These are phyloP conservation scores for Dimorphilus gyrociliatus DNA, from an alignment of 2,888 invertebrate genomes.

Conservation along the genomic window DNA sequence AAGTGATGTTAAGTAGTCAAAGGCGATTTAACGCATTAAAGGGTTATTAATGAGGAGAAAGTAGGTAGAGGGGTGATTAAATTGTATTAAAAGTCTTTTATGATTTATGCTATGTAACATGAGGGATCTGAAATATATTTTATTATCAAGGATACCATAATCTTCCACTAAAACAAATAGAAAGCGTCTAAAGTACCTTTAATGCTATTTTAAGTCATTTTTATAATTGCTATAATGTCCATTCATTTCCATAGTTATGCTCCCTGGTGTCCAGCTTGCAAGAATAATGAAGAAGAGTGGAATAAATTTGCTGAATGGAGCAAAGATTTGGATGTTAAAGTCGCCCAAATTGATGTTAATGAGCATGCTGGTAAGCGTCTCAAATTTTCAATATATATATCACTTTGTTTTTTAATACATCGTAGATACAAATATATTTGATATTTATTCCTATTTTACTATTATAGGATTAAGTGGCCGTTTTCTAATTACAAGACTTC, in stretches of 20 bases:
- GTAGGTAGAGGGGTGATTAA: no score
- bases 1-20: no score
- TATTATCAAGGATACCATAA: no score
- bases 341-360: constrained; percentile 86
- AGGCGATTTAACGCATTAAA: no score
- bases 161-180: no score
- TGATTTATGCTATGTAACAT: no score
- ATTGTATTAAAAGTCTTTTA: no score
- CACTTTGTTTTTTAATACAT: constrained; percentile 3
- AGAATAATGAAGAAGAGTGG: constrained; percentile 72
- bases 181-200: no score
- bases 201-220: no score
- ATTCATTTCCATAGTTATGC: constrained; percentile 57
- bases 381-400: not conserved
- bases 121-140: no score
- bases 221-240: not conserved
- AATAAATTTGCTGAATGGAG: constrained; percentile 59
- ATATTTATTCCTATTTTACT: constrained; percentile 2
- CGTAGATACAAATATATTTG: not conserved
- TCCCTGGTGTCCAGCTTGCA: constrained; percentile 98
- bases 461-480: constrained; percentile 68
- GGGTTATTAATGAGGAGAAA: no score
- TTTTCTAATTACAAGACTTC: constrained; percentile 89
- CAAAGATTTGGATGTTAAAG: constrained; percentile 55
- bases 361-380: constrained; percentile 49